phyloP scores from a whole-genome alignment of 53 echinoderm and acorn worm genomes.

The Actinopyga echinites region DNA sequence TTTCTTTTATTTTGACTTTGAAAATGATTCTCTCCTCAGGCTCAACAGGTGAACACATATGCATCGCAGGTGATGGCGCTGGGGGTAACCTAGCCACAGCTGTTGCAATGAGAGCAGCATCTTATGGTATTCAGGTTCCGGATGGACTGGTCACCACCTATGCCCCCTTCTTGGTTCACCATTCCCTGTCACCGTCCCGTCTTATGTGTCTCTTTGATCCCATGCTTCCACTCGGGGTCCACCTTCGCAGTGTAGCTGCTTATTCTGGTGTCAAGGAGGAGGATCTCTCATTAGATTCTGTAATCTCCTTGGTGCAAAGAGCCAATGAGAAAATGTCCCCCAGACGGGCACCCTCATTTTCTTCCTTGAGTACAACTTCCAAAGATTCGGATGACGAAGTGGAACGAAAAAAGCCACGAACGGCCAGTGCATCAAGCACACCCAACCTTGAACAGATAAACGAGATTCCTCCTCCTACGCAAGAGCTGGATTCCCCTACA shows the following conservation, averaged over 20 bases:
- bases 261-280: constrained; percentile 89
- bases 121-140: constrained; percentile 90
- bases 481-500: neutral
- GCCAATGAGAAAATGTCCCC: constrained; percentile 68
- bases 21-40: constrained; percentile 39
- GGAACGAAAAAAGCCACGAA: constrained; percentile 22
- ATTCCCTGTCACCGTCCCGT: constrained; percentile 88
- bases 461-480: neutral
- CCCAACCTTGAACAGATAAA: constrained; percentile 23
- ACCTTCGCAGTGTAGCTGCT: constrained; percentile 77
- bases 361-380: constrained; percentile 26
- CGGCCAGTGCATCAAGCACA: neutral
- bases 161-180: constrained; percentile 81
- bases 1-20: too few species aligned
- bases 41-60: constrained; percentile 95
- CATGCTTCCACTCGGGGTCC: constrained; percentile 84
- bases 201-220: constrained; percentile 87
- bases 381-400: constrained; percentile 10
- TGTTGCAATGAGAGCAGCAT: constrained; percentile 90
- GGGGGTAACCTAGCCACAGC: constrained; percentile 94
- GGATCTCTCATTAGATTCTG: constrained; percentile 47
- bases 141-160: constrained; percentile 88
- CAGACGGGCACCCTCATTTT: neutral
- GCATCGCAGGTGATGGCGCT: constrained; percentile 88
- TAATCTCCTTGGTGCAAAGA: constrained; percentile 58